phyloP scores from a whole-genome alignment of 2,888 invertebrate genomes.

The Lapara coniferarum region DNA sequence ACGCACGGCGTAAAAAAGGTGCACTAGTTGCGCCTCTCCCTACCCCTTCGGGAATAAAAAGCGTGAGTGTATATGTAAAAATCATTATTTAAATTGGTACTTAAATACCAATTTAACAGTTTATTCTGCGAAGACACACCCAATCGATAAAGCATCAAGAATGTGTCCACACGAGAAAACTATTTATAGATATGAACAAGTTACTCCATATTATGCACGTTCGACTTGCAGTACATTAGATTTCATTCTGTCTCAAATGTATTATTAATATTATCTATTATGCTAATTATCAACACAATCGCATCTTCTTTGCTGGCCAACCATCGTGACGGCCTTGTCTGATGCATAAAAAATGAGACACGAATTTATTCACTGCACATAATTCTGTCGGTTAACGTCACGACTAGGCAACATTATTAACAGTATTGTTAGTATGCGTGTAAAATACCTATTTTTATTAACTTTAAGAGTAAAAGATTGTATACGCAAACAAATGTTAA shows the following conservation, averaged over 20 bases:
- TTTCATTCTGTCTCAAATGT: not conserved
- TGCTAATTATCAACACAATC: not conserved
- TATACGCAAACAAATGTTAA: too few relatives aligned
- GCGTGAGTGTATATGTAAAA: too few relatives aligned
- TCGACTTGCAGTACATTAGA: not conserved
- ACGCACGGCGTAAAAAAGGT: too few relatives aligned
- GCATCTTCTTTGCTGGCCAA: not conserved
- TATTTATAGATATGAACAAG: slow-evolving; percentile 13
- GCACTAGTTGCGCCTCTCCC: too few relatives aligned
- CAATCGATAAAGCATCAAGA: slow-evolving; percentile 7
- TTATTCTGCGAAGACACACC: not conserved
- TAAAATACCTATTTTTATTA: too few relatives aligned
- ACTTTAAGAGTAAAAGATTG: too few relatives aligned
- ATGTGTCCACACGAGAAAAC: not conserved
- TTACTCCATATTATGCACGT: not conserved
- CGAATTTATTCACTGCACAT: too few relatives aligned
- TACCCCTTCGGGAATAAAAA: too few relatives aligned
- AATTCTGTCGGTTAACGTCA: too few relatives aligned
- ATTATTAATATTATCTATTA: not conserved
- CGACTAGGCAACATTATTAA: too few relatives aligned
- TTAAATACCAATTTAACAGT: not conserved
- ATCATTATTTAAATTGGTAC: too few relatives aligned
- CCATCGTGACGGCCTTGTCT: not conserved
- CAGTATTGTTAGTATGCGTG: too few relatives aligned
- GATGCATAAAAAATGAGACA: not conserved